These are phyloP conservation scores for Mylabris sibirica DNA, from an alignment of 2,888 invertebrate species.

Conservation along the genomic window DNA sequence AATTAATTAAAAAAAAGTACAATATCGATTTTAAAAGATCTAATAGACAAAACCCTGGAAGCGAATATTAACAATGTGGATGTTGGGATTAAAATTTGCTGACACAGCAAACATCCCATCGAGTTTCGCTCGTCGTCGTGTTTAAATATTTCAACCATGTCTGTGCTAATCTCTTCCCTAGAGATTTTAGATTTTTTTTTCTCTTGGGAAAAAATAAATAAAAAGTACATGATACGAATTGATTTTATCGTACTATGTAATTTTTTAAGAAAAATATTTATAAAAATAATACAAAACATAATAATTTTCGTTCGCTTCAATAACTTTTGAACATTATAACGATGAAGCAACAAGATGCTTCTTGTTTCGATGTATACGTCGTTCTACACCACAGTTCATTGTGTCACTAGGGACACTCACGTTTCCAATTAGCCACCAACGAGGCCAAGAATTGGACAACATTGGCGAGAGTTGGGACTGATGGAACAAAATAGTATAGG, in stretches of 20 bases:
- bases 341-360: not conserved
- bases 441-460: not conserved
- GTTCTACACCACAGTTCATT: not conserved
- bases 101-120: conserved; percentile 38
- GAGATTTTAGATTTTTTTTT: not conserved
- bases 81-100: conserved; percentile 36
- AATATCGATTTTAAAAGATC: not conserved
- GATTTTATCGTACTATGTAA: not conserved
- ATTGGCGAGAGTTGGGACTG: not conserved
- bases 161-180: not conserved
- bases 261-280: not conserved
- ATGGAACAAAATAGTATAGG: not conserved
- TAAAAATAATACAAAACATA: not conserved
- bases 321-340: too few relatives aligned
- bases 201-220: not conserved
- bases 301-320: not conserved
- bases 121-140: conserved; percentile 22
- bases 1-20: not conserved
- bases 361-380: not conserved
- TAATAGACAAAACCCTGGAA: not conserved
- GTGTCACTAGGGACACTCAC: conserved; percentile 21
- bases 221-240: not conserved
- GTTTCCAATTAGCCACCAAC: conserved; percentile 23
- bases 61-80: conserved; percentile 36
- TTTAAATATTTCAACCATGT: conserved; percentile 1